Conservation (phyloP, 2,113 vertebrate genomes). For the Sinocyclocheilus rhinocerous region DNA sequence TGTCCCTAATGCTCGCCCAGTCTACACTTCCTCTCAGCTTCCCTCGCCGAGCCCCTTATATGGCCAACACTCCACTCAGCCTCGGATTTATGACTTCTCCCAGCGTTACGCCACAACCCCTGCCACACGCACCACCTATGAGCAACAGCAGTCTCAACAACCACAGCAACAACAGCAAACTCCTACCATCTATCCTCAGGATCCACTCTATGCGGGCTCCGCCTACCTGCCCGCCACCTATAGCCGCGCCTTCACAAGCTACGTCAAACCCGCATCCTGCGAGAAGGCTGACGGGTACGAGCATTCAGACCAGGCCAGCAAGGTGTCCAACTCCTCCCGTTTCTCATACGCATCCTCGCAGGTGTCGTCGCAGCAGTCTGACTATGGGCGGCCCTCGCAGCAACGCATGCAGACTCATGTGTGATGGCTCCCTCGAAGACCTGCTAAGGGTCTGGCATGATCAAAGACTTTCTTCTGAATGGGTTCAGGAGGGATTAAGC, state of each 20-base stretch:
- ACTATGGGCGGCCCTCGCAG: conserved; percentile 82
- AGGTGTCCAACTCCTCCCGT: conserved; percentile 79
- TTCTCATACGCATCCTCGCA: conserved; percentile 87
- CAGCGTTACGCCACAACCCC: conserved; percentile 79
- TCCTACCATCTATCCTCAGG: conserved; percentile 73
- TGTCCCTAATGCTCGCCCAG: conserved; percentile 74
- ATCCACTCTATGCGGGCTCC: conserved; percentile 77
- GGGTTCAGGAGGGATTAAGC: conserved; percentile 19
- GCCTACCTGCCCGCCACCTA: conserved; percentile 84
- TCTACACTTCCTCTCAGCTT: conserved; percentile 78
- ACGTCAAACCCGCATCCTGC: conserved; percentile 81
- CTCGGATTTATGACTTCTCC: conserved; percentile 81
- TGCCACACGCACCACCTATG: conserved; percentile 73
- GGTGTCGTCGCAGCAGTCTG: conserved; percentile 80
- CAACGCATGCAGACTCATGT: conserved; percentile 91
- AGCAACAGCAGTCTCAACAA: conserved; percentile 70
- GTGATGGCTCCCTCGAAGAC: conserved; percentile 68
- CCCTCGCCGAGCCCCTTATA: conserved; percentile 76
- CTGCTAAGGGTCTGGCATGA: conserved; percentile 28
- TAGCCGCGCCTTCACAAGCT: conserved; percentile 85
- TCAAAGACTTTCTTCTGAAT: conserved; percentile 36
- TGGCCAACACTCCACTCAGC: conserved; percentile 73
- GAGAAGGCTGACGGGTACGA: conserved; percentile 83
- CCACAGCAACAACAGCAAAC: conserved; percentile 65
- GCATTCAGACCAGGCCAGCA: conserved; percentile 80